Evolutionary conservation across 2,113 vertebrate genomes (phyloP).

Genomic region (Ailuropoda melanoleuca): DNA sequence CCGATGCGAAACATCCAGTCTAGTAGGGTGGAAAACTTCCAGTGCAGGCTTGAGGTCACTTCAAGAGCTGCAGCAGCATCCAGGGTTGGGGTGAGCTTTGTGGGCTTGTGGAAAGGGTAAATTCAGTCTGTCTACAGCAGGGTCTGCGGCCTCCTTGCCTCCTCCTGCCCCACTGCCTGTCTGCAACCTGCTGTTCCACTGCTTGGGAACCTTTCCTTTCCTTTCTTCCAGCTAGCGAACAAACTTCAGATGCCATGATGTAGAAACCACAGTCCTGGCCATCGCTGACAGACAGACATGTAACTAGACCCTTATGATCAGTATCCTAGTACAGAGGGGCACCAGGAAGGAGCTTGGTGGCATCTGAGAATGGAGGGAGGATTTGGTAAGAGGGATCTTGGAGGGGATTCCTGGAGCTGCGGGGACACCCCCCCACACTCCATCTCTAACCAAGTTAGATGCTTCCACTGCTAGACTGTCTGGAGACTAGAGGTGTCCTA

Average conservation of each 20-base stretch:
- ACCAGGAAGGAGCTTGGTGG: neutral
- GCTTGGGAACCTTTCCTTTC: neutral
- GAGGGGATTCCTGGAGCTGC: neutral
- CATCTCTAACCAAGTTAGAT: neutral
- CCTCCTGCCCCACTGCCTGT: neutral
- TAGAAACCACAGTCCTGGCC: neutral
- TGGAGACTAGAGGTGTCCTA: neutral
- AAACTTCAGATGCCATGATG: neutral
- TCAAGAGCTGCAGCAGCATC: neutral
- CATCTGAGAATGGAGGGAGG: neutral
- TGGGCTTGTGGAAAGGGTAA: neutral
- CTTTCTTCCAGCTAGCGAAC: neutral
- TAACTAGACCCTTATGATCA: neutral
- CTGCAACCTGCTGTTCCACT: neutral
- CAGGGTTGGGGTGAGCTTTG: neutral
- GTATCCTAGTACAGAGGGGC: neutral
- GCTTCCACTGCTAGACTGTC: neutral
- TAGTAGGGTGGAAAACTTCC: neutral
- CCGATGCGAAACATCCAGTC: neutral
- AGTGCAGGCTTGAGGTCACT: neutral
- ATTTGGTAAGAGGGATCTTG: neutral
- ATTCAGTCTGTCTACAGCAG: neutral
- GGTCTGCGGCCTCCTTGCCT: neutral
- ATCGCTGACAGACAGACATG: neutral
- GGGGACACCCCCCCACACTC: fast-evolving